Conservation (phyloP, 2,888 invertebrate species). For the Ennomos quercinarius region DNA sequence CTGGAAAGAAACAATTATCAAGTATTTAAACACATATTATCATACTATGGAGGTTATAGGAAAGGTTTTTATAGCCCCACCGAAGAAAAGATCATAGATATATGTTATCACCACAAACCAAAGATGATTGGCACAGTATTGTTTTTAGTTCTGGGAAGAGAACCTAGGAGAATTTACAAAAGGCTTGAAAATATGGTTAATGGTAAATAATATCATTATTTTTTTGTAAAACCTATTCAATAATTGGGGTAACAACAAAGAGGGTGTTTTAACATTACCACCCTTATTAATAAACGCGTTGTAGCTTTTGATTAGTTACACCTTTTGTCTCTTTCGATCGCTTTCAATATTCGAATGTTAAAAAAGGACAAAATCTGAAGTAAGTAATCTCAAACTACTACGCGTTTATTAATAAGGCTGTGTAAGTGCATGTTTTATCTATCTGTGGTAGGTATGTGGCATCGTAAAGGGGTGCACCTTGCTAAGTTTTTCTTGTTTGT, state of each 20-base stretch:
- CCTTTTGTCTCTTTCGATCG: too few relatives aligned
- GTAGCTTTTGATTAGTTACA: too few relatives aligned
- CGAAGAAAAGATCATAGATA: constrained; percentile 69
- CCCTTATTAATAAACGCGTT: too few relatives aligned
- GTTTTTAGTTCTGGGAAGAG: constrained; percentile 59
- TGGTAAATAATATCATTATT: constrained; percentile 19
- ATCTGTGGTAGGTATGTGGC: too few relatives aligned
- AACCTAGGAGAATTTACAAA: constrained; percentile 50
- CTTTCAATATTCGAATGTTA: too few relatives aligned
- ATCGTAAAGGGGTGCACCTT: too few relatives aligned
- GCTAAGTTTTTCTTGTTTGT: too few relatives aligned
- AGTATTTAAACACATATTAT: constrained; percentile 61
- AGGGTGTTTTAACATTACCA: too few relatives aligned
- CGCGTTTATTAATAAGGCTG: too few relatives aligned
- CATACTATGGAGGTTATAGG: constrained; percentile 46
- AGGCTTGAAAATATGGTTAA: constrained; percentile 12
- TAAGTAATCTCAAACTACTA: too few relatives aligned
- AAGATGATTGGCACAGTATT: constrained; percentile 53
- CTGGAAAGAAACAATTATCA: constrained; percentile 66
- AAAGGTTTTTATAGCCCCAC: constrained; percentile 28
- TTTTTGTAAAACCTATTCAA: neutral
- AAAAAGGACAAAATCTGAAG: too few relatives aligned
- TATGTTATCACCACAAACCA: constrained; percentile 62
- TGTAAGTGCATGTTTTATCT: too few relatives aligned
- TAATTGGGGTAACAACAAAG: neutral